phyloP scores from a whole-genome alignment of 2,113 vertebrate genomes.

The Bolborhynchus lineola region DNA sequence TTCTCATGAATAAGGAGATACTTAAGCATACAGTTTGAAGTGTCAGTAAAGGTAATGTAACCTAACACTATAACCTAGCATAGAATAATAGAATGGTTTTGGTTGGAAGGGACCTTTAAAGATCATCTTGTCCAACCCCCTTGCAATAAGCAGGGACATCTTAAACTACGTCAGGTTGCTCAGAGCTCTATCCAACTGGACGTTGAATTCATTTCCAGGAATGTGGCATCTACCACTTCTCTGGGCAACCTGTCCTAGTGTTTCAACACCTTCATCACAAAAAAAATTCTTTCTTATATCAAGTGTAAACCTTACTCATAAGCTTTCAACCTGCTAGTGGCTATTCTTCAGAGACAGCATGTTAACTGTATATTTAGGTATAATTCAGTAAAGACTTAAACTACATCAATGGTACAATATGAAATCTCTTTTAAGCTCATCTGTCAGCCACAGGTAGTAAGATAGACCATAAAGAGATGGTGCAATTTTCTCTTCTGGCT shows the following conservation, averaged over 20 bases:
- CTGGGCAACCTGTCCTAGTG: neutral
- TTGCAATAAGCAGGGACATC: neutral
- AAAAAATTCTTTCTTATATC: neutral
- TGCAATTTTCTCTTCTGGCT: neutral
- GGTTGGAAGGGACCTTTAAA: neutral
- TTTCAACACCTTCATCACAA: neutral
- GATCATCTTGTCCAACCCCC: neutral
- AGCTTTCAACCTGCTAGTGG: neutral
- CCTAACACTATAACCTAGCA: neutral
- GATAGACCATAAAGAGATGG: neutral
- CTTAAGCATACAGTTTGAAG: neutral
- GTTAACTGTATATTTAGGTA: neutral
- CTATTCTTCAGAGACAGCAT: neutral
- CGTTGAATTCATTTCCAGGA: neutral
- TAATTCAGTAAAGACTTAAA: neutral
- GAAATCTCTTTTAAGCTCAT: neutral
- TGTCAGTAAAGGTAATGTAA: neutral
- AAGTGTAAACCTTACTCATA: neutral
- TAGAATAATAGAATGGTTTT: neutral
- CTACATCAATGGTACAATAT: neutral
- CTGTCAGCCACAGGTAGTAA: neutral
- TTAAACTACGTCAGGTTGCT: neutral
- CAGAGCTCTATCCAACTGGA: neutral
- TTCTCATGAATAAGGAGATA: neutral
- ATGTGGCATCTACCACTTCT: neutral